A percentile compares a stretch with the other conserved stretches of the same genome.
These are phyloP conservation scores for Euphysa ruthae DNA, from an alignment of 30 jellyfish, hydroid and myxozoan species.

Conservation along the genomic window DNA sequence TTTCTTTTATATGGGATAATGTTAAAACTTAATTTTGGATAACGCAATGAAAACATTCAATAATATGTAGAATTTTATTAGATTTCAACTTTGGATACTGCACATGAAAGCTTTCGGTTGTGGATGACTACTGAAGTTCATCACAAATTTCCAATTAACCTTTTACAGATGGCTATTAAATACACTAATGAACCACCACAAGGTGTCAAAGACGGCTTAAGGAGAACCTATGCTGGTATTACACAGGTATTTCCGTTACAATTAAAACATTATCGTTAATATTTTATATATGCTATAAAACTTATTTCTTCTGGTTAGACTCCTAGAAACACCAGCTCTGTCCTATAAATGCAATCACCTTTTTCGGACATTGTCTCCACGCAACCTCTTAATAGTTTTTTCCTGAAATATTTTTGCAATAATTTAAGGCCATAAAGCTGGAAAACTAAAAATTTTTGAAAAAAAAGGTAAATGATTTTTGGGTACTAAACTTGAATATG, in stretches of 20 bases:
- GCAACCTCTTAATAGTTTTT: no score
- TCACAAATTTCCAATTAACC: slow-evolving; percentile 65
- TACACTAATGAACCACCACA: slow-evolving; percentile 86
- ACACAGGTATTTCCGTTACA: slow-evolving; percentile 37
- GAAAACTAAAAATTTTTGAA: no score
- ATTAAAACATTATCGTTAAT: neutral
- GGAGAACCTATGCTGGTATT: slow-evolving; percentile 68
- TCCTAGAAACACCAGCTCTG: neutral
- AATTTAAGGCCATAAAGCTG: no score
- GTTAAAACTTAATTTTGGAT: no score
- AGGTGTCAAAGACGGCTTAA: slow-evolving; percentile 82
- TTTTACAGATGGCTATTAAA: slow-evolving; percentile 67
- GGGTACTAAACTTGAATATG: no score
- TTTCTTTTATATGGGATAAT: no score
- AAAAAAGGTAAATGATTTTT: no score
- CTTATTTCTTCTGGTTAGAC: neutral
- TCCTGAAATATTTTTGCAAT: no score
- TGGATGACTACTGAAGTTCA: slow-evolving; percentile 94
- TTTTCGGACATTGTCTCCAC: no score
- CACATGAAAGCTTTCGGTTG: slow-evolving; percentile 55
- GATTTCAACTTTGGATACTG: slow-evolving; percentile 48
- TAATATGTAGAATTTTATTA: neutral
- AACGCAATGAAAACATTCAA: neutral
- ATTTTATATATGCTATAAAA: neutral
- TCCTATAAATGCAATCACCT: neutral